A percentile compares a stretch with the other conserved stretches of the same genome.
Conservation (phyloP, 2,797 vertebrate genomes). For the Loris lydekkerianus region DNA sequence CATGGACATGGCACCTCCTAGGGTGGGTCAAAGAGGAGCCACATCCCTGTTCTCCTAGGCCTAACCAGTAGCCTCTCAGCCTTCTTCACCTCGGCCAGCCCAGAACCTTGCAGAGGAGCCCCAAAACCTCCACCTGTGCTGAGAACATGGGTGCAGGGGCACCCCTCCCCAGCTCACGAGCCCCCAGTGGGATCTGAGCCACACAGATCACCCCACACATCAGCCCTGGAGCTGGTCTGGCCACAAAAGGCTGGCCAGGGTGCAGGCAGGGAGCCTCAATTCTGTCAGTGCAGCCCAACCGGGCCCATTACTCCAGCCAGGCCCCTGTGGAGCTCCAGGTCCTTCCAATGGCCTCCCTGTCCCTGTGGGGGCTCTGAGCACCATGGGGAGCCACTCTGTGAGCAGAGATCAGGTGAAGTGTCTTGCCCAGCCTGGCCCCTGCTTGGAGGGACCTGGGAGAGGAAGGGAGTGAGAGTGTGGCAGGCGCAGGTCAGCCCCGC, state of each 20-base stretch:
- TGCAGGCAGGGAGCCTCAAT: rapidly evolving
- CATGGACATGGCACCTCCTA: rapidly evolving
- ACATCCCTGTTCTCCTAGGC: rapidly evolving
- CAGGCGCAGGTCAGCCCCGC: not conserved
- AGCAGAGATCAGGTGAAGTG: not conserved
- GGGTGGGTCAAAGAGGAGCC: not conserved
- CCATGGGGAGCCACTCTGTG: rapidly evolving
- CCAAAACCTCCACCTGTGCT: not conserved
- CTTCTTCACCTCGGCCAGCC: not conserved
- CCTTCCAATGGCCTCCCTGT: too few species aligned
- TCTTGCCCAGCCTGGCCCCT: not conserved
- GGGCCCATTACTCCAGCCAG: rapidly evolving
- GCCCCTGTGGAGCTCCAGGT: rapidly evolving
- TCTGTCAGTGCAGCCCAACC: rapidly evolving
- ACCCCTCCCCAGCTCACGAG: not conserved
- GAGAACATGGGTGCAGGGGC: too few species aligned
- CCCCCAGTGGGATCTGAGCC: not conserved
- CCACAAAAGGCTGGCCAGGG: too few species aligned
- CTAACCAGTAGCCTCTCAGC: rapidly evolving
- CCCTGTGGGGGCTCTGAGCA: rapidly evolving
- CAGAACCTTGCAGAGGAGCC: not conserved
- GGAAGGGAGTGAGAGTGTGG: rapidly evolving
- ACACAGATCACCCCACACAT: rapidly evolving
- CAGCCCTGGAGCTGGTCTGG: rapidly evolving
- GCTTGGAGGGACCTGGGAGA: not conserved